phyloP scores from a whole-genome alignment of 1,140 invertebrate species.

The Belonocnema kinseyi region DNA sequence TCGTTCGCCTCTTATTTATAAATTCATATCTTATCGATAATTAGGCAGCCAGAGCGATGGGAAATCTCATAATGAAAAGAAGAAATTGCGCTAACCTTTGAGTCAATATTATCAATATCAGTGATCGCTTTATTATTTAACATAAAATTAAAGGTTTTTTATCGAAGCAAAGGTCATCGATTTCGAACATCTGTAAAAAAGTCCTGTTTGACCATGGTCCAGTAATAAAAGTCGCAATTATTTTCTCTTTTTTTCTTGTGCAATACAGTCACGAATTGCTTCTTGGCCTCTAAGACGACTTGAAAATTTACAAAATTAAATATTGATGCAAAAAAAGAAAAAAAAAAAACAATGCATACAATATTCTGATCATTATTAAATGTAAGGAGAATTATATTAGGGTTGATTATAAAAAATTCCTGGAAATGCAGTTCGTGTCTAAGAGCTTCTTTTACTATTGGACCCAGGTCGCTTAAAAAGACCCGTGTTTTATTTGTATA shows the following conservation, averaged over 20 bases:
- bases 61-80: constrained; percentile 33
- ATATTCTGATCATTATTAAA: constrained; percentile 15
- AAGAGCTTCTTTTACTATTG: constrained; percentile 71
- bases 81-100: constrained; percentile 43
- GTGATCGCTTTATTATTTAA: constrained; percentile 13
- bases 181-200: constrained; percentile 43
- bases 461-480: constrained; percentile 67
- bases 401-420: constrained; percentile 26
- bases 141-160: constrained; percentile 24
- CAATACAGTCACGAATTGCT: constrained; percentile 36
- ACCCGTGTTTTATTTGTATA: constrained; percentile 75
- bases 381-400: constrained; percentile 42
- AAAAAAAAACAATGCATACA: neutral
- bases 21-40: constrained; percentile 25
- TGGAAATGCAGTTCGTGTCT: constrained; percentile 49
- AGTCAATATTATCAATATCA: constrained; percentile 43
- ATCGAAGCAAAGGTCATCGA: constrained; percentile 39
- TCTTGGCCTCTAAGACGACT: neutral
- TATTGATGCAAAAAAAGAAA: neutral
- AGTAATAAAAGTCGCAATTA: constrained; percentile 67
- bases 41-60: constrained; percentile 32
- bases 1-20: constrained; percentile 17
- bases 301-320: neutral
- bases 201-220: constrained; percentile 61
- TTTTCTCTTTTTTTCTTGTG: constrained; percentile 37